These are phyloP conservation scores for Apodemia mormo DNA, from an alignment of 2,888 invertebrate species.

Conservation along the genomic window DNA sequence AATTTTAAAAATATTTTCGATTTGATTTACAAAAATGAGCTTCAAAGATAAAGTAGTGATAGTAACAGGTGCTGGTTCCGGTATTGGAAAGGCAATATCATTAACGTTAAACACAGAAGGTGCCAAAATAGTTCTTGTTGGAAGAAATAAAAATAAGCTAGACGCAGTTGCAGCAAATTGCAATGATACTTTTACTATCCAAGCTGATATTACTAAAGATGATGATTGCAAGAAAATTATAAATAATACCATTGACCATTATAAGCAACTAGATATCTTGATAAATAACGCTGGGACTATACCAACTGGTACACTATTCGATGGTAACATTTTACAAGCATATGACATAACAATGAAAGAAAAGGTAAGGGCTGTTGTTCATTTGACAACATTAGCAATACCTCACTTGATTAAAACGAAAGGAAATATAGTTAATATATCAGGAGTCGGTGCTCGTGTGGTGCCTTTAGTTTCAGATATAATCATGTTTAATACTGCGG, in stretches of 20 bases:
- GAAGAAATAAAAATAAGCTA: conserved; percentile 84
- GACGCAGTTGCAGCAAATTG: conserved; percentile 69
- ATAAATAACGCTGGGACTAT: conserved; percentile 5
- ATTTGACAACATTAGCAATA: conserved; percentile 40
- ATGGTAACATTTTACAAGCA: conserved; percentile 7
- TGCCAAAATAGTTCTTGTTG: conserved; percentile 82
- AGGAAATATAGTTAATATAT: conserved; percentile 45
- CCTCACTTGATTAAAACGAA: conserved; percentile 44
- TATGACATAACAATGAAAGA: conserved; percentile 9
- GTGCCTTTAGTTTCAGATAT: conserved; percentile 1
- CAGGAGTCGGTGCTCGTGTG: conserved; percentile 36
- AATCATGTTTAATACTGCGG: conserved; percentile 35
- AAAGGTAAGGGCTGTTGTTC: conserved; percentile 43
- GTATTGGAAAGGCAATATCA: conserved; percentile 86
- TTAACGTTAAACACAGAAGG: conserved; percentile 83
- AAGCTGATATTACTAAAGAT: conserved; percentile 2
- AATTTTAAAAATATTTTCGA: no score
- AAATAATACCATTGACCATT: not conserved
- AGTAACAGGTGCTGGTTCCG: conserved; percentile 85
- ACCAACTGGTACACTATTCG: not conserved
- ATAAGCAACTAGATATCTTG: not conserved
- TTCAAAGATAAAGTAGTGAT: conserved; percentile 73
- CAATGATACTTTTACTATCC: conserved; percentile 31
- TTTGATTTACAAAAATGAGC: conserved; percentile 26
- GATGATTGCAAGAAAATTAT: conserved; percentile 10